Evolutionary conservation across 2,113 vertebrate species (phyloP).

Genomic region (Pteropus alecto): DNA sequence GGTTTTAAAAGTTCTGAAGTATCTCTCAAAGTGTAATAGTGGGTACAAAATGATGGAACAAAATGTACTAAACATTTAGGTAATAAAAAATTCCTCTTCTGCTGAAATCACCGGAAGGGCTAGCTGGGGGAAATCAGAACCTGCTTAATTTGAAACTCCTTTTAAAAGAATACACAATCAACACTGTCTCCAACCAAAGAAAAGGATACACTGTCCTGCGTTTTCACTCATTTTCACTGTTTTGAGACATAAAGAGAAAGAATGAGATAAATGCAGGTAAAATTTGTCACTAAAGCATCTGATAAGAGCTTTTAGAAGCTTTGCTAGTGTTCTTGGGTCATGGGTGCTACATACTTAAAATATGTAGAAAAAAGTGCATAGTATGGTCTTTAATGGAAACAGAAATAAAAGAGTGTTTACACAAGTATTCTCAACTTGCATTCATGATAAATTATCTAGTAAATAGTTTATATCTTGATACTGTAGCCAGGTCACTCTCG

Average conservation of each 20-base stretch:
- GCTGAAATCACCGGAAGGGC: constrained; percentile 53
- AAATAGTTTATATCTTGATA: background rate
- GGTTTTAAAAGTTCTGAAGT: constrained; percentile 69
- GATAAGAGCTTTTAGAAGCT: background rate
- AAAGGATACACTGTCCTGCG: background rate
- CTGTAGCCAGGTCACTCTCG: background rate
- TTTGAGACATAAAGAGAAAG: background rate
- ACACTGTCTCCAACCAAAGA: background rate
- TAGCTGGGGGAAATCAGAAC: constrained; percentile 46
- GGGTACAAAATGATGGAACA: constrained; percentile 69
- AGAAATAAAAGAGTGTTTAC: background rate
- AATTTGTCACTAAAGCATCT: background rate
- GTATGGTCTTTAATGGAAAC: background rate
- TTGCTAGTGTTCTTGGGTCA: background rate
- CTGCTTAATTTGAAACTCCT: background rate
- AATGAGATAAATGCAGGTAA: background rate
- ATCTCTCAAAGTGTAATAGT: constrained; percentile 70
- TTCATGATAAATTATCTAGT: background rate
- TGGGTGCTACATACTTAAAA: background rate
- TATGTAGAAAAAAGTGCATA: background rate
- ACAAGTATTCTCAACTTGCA: background rate
- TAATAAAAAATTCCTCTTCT: constrained; percentile 72
- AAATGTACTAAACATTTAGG: constrained; percentile 79
- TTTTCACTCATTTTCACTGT: constrained; percentile 18
- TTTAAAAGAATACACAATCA: background rate